A percentile compares a stretch with the other conserved stretches of the same genome.
phyloP scores from a whole-genome alignment of 2,888 invertebrate species.

The Falcaria lacertinaria region DNA sequence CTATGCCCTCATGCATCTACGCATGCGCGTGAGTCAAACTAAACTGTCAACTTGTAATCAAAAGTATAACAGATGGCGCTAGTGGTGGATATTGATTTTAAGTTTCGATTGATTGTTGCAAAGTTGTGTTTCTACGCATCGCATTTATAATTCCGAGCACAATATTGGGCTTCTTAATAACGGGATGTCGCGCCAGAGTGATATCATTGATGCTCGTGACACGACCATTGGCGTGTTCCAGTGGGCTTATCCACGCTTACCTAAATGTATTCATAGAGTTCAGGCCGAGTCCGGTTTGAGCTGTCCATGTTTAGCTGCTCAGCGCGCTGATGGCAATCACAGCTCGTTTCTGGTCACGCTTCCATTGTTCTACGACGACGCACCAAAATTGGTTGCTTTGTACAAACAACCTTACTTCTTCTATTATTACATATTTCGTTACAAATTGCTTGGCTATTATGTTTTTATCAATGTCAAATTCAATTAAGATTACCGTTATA shows the following conservation, averaged over 20 bases:
- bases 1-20: background rate
- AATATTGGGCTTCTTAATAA: slow-evolving; percentile 13
- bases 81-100: background rate
- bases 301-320: slow-evolving; percentile 37
- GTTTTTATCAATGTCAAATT: slow-evolving; percentile 8
- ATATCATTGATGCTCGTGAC: slow-evolving; percentile 38
- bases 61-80: slow-evolving; percentile 40
- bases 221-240: slow-evolving; percentile 12
- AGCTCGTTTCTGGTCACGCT: slow-evolving; percentile 54
- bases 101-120: background rate
- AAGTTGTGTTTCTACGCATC: background rate
- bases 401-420: slow-evolving; percentile 41
- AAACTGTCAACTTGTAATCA: background rate
- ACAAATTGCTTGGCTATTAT: slow-evolving; percentile 31
- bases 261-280: slow-evolving; percentile 47
- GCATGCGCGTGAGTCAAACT: slow-evolving; percentile 13
- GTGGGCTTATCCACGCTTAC: slow-evolving; percentile 20
- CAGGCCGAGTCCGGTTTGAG: slow-evolving; percentile 38
- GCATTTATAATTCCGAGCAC: slow-evolving; percentile 18
- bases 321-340: slow-evolving; percentile 55
- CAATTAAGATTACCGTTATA: slow-evolving; percentile 1
- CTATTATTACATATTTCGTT: slow-evolving; percentile 18
- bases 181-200: slow-evolving; percentile 11
- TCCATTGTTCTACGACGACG: slow-evolving; percentile 56
- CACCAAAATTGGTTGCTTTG: slow-evolving; percentile 53